Base-by-base conservation (phyloP, 2,888 invertebrate species). In the Ormyrus thymus region DNA sequence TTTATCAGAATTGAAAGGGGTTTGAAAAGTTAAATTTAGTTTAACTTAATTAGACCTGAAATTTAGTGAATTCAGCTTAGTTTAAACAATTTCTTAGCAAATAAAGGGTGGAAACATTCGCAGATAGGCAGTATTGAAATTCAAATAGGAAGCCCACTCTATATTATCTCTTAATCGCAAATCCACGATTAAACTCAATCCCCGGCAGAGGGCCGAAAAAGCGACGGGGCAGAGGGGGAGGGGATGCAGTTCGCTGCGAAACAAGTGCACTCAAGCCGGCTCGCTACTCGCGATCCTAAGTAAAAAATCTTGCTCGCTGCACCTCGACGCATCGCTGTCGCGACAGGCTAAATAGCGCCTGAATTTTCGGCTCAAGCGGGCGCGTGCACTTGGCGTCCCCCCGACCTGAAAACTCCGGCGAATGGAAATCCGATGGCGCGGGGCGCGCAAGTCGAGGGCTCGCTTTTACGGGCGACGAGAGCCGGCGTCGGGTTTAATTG, bases 381-480 rank as follows among this genome's bases (percentile, higher is more conserved):
- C 46, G 58, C 51, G 64, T 55, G 69, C 53, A 68, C 59, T 51
- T 62, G 46, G 64, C 55, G 10, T 58, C 9, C n/a, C 48, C 46
- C 13, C 11, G 58, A 6, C 53, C 53, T 53, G 51, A 53, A 59
- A 72, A 68, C 45, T 75, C 59, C 6, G 29, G 51, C 56, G 65
- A 78, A 78, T 69, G 65, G 50, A 74, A 66, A 70, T 79, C 48
- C 56, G 55, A 48, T 66, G 46, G 29, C 53, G 61, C 11, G 7
- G 15, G 62, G 51, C 10, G 55, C 15, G 53, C 64, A 72, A 72
- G 50, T 77, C 51, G 73, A 80, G 70, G 50, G 64, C 73, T 74
- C 64, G 11, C 68, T 77, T 80, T 71, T 73, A 74, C 73, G 65
- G 66, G 29, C 46, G 64, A 59, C 65, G 70, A 77, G 29, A 29